Conservation (phyloP, 2,113 vertebrate species). For the Nesospiza acunhae region DNA sequence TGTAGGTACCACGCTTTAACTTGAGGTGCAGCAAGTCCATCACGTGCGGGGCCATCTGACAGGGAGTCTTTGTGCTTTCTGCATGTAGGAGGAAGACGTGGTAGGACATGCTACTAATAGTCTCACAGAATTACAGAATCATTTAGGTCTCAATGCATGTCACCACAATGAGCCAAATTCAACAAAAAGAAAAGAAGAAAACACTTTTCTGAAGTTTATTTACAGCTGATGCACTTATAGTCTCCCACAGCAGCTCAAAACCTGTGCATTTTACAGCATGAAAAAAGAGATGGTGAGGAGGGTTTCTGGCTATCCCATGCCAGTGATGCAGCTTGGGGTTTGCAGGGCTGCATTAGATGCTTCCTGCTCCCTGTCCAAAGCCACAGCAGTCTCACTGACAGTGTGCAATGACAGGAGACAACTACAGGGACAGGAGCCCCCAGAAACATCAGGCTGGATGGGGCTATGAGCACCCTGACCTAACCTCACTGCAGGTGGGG, state of each 20-base stretch:
- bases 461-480: neutral
- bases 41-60: neutral
- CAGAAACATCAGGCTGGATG: neutral
- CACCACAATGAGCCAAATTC: neutral
- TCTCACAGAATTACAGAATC: neutral
- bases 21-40: neutral
- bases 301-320: neutral
- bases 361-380: neutral
- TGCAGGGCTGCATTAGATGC: neutral
- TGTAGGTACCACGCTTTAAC: neutral
- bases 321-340: rapidly evolving
- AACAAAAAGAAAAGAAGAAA: neutral
- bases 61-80: neutral
- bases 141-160: neutral
- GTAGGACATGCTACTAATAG: neutral
- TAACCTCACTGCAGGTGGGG: neutral
- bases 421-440: neutral
- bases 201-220: neutral
- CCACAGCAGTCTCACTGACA: rapidly evolving
- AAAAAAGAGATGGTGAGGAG: neutral
- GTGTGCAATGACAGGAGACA: neutral
- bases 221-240: neutral
- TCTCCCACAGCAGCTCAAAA: neutral
- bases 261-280: neutral
- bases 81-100: neutral